Base-by-base conservation (phyloP, 1,140 invertebrate species). In the Drosophila ambigua region DNA sequence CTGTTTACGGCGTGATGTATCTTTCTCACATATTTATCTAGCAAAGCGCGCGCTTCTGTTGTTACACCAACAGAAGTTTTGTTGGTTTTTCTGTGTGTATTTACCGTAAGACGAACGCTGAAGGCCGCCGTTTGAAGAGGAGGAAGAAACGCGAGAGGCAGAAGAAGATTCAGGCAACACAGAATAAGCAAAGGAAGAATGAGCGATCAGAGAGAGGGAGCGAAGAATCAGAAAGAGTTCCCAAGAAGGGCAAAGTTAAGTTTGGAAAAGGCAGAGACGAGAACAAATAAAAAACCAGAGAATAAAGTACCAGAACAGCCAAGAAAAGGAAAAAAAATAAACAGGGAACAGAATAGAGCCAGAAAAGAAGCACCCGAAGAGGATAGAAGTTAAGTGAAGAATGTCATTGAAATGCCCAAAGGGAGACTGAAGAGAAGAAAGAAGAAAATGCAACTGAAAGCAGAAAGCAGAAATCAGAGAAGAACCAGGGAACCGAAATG, bases 1-100 rank as follows among this genome's bases (percentile, higher is more conserved):
- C 83, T 87, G 82, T 88, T 87, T 88, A 88, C 71, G 78, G 78
- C 75, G 65, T 81, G 58, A 63, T 62, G 60, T 23, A 16, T 54
- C 50, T 51, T 39, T 57, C 39, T 52, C 31, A 50, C 15, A 55
- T 66, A 60, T 55, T 72, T 39, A 60, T 54, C 24, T 46, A 67
- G 58, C 23, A 13, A 13, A 13, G 35, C 35, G 11, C 11, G 35
- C 11, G 35, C 35, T 45, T 44, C 1, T 72, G 61, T 65, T 59
- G 46, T 54, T 80, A 65, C 20, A 20, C 20, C 20, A 20, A 20
- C 20, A 20, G 20, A 20, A 20, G 20, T 20, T 65, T 83, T 68
- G 82, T 72, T 81, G 74, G 65, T 79, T 87, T 72, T 50, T 48
- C 52, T 46, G 72, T 61, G 31, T 66, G 31, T 66, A 73, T 82